Base-by-base conservation (phyloP, 2,888 invertebrate genomes). In the Seira sanloemensis region DNA sequence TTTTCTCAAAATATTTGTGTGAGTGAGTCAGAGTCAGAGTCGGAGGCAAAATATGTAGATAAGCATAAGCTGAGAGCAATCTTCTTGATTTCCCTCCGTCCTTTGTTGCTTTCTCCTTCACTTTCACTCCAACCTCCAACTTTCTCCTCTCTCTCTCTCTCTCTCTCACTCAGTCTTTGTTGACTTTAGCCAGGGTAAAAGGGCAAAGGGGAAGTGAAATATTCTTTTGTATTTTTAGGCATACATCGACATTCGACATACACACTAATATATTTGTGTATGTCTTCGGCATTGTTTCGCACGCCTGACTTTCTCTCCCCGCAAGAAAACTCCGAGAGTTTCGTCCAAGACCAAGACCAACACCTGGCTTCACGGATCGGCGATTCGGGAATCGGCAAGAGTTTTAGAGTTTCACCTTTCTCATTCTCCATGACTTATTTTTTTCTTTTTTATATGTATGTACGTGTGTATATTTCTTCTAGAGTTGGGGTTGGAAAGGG, bases 181-280 rank as follows among this genome's bases (percentile, higher is more conserved):
- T 50, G 50, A 50, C 50, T 50, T 50, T 50, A 16, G 16, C 12
- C n/a, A n/a, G n/a, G n/a, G 50, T 12, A 50, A 50, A 50, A 50
- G 50, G 50, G 50, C 50, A 50, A 50, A 50, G 50, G 50, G 50
- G n/a, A 50, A 50, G n/a, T 50, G n/a, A n/a, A 50, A n/a, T 50
- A 50, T 50, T 50, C 12, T 50, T 50, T 12, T 50, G 12, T 50
- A 18, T 50, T 50, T 12, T 12, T 12, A 7, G 37, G 5, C 37
- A 37, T 37, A 12, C 50, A 50, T 18, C n/a, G 50, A 2, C 5
- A 50, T n/a, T 18, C n/a, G 2, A 16, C 50, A n/a, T 18, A 50
- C 2, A 50, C 50, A 50, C 4, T 7, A 4, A 37, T 12, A 37
- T 37, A 37, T 37, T 37, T n/a, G n/a, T n/a, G n/a, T n/a, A n/a